Evolutionary conservation across 2,888 invertebrate genomes (phyloP), one percentile per base, ranked within the genome.

Genomic region (Axea sp.): DNA sequence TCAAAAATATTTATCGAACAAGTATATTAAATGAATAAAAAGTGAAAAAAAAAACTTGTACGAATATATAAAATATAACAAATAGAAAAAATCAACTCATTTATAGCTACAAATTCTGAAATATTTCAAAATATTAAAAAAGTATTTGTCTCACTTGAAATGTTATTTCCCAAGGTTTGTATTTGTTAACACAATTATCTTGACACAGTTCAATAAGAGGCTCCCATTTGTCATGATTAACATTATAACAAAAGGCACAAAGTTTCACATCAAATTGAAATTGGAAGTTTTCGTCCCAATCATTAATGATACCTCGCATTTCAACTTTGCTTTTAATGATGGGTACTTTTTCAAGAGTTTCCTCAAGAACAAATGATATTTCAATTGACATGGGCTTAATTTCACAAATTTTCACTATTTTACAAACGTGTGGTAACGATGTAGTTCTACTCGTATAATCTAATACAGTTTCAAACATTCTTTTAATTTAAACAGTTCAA

Each of bases 161-260:
- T 11, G 90, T 88, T 8, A 94, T 86, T 82, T 94, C 93, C 93
- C 93, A 95, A 0, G 94, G 93, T 60, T 91, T 89, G 83, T 92
- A 93, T 35, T 75, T 39, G n/a, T 78, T 76, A 0, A 90, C 86
- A 75, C 92, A 92, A 22, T 90, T 89, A 31, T 91, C 89, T 0
- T 92, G 90, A 0, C 92, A 91, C 0, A 95, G 94, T 79, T 96
- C 96, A 0, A 96, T 86, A 0, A 96, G 86, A 0, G 96, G 96
- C 83, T 97, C 96, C 96, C 96, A 97, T 4, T 90, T 90, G 45
- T 91, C 91, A 45, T 92, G 87, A 35, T 90, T 89, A 78, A 93
- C 92, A 85, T 94, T 94, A 86, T 92, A 94, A 82, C 92, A 93
- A 15, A 90, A 90, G 1, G 90, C 88, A 77, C 91, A 90, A 15